phyloP scores from a whole-genome alignment of 2,888 invertebrate species.

The Temnothorax unifasciatus region DNA sequence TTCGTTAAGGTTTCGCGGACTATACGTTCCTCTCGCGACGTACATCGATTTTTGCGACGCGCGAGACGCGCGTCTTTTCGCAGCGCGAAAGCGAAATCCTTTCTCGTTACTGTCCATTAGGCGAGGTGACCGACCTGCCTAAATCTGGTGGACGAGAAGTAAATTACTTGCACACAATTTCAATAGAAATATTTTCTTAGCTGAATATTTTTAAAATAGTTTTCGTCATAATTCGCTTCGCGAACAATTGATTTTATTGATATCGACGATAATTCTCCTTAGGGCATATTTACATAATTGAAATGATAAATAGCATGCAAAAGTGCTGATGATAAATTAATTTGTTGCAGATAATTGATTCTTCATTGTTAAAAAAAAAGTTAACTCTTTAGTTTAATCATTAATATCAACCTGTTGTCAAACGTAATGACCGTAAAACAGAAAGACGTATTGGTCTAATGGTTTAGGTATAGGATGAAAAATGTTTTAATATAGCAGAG shows the following conservation, averaged over 20 bases:
- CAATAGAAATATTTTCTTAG: background rate
- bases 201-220: background rate
- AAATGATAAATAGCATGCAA: background rate
- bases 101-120: background rate
- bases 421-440: background rate
- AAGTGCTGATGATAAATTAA: background rate
- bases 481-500: background rate
- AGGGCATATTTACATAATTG: background rate
- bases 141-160: background rate
- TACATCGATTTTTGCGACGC: conserved; percentile 22
- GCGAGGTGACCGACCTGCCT: background rate
- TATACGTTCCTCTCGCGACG: conserved; percentile 6
- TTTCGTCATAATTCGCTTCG: background rate
- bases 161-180: conserved; percentile 5
- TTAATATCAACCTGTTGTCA: background rate
- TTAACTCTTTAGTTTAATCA: background rate
- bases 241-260: background rate
- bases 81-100: background rate
- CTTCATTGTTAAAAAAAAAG: background rate
- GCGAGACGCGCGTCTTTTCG: conserved; percentile 15
- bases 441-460: background rate
- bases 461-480: background rate
- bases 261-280: background rate
- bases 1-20: conserved; percentile 9
- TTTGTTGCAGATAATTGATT: background rate